These are phyloP conservation scores for Tadarida brasiliensis DNA, from an alignment of 2,797 vertebrate species.

Conservation along the genomic window DNA sequence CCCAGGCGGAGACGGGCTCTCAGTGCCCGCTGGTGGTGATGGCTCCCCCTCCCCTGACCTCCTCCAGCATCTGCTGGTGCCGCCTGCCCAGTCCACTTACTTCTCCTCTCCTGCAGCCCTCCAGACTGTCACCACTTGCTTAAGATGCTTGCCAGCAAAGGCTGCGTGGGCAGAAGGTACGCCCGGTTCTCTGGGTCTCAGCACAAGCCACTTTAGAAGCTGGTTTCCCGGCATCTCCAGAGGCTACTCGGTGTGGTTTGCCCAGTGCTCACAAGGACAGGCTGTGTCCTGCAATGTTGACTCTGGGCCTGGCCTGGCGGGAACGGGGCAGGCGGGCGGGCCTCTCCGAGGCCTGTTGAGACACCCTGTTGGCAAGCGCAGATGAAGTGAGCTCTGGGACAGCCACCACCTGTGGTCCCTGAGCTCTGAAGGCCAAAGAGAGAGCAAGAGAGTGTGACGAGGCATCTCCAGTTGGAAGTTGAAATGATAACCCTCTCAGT, in stretches of 20 bases:
- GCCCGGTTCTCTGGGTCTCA: background rate
- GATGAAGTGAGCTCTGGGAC: background rate
- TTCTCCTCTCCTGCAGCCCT: background rate
- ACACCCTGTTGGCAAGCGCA: background rate
- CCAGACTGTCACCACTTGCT: background rate
- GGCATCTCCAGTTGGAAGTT: background rate
- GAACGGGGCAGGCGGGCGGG: background rate
- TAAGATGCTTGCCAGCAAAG: background rate
- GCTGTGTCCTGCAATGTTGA: slow-evolving; percentile 26
- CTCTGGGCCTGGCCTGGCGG: background rate
- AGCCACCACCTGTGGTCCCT: too few relatives aligned
- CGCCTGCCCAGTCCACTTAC: background rate
- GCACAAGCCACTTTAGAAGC: background rate
- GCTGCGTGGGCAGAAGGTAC: background rate
- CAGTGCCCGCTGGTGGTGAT: background rate
- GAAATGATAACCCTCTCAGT: background rate
- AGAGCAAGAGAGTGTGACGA: too few relatives aligned
- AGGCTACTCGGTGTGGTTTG: background rate
- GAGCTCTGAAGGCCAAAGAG: background rate
- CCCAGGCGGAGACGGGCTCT: background rate
- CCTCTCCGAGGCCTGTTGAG: background rate
- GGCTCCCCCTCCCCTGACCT: background rate
- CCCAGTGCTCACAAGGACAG: background rate
- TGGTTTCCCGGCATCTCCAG: background rate
- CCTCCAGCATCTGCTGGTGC: background rate